Base-by-base conservation (phyloP, 2,888 invertebrate species). In the Phania funesta region DNA sequence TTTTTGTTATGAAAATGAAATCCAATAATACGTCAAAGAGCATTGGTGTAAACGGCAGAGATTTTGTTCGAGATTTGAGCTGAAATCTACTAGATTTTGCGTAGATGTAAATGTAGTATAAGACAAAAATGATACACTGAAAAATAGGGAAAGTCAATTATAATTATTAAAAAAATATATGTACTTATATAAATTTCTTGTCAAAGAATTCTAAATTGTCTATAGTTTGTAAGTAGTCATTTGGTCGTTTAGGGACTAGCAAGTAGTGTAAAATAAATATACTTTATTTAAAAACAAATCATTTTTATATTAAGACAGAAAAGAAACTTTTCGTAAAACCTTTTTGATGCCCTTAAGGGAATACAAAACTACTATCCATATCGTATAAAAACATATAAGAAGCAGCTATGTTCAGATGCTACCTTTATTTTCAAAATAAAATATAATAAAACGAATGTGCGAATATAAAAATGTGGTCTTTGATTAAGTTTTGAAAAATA, bases 171-270 rank as follows among this genome's bases (percentile, higher is more conserved):
- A 71, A 35, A 48, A 18, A 44, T 70, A 26, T 44, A n/a, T n/a
- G n/a, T n/a, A n/a, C n/a, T n/a, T n/a, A n/a, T n/a, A n/a, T n/a
- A n/a, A n/a, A n/a, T n/a, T n/a, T n/a, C n/a, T 9, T 38, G 35
- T 38, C 11, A 38, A 4, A 38, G n/a, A 13, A 38, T 38, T 38
- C 41, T 58, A 60, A 58, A 75, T 64, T 75, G 35, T 73, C 56
- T 52, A 5, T 60, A 76, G 46, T 2, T 24, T n/a, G 13, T 58
- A 54, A 71, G 71, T 62, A 76, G 38, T 81, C 38, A 62, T 54
- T 75, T 75, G 50, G 75, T 73, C 54, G 56, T 73, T 77, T 81
- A 81, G 77, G 81, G 81, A 81, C 62, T 81, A 81, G 76, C 73
- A 56, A 50, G 62, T 81, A 81, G 80, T 60, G 29, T 48, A 18